Evolutionary conservation across 2,113 vertebrate genomes (phyloP), one percentile per base, ranked within the genome.

Genomic region (Poicephalus gulielmi): DNA sequence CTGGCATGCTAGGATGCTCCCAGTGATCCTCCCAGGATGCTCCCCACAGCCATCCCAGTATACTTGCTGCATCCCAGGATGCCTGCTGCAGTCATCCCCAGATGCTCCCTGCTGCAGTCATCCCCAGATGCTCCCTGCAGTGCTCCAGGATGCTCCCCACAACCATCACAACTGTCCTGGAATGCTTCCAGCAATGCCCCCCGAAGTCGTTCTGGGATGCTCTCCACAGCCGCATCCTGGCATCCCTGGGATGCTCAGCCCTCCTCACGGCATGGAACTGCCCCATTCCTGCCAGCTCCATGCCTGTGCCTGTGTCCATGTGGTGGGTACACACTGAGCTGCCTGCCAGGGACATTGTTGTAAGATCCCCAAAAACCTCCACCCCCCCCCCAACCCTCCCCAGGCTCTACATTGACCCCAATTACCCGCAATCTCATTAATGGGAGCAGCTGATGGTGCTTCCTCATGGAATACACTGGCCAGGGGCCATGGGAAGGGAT

Each of bases 241-340:
- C 43, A 62, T 24, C 1, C 16, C 64, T 0, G 0, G 60, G 85
- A 2, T 11, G 18, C 20, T 75, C 62, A 41, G 7, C 35, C 15
- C 43, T 5, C 6, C 33, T 10, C 60, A 3, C 23, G 6, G 53
- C 7, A 7, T 11, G 18, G n/a, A 7, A 67, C 85, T 50, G 33
- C 70, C 35, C 35, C 43, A 3, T 8, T 15, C 53, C 70, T 62
- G 33, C 33, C 4, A 0, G 62, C 30, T 60, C 1, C 22, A 9
- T 2, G 2, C 11, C 67, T 13, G 0, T 12, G 1, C 14, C 74
- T 11, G 17, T 18, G 8, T 89, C 77, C 3, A 0, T 4, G 39
- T 8, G 0, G 24, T 25, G 23, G 64, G 63, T 4, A 55, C 27
- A 7, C 13, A 9, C 66, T 1, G 50, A 43, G 41, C 82, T 3